Conservation (phyloP, 2,797 vertebrate genomes). For the Eutrigla gurnardus region DNA sequence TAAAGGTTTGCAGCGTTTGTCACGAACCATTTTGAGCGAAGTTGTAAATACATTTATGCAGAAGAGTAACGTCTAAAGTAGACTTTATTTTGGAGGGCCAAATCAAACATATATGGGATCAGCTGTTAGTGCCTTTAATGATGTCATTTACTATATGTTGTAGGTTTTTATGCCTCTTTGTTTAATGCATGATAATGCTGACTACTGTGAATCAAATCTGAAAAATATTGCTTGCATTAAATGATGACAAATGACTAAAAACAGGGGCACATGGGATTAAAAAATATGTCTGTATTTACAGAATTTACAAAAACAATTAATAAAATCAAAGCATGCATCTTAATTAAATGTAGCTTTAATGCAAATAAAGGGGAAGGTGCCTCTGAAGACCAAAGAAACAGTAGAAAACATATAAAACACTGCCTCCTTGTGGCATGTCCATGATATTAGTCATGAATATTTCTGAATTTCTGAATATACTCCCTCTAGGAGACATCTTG, state of each 20-base stretch:
- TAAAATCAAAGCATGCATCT: not conserved
- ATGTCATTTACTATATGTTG: no score
- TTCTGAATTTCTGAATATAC: not conserved
- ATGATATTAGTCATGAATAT: not conserved
- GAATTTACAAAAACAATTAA: conserved; percentile 8
- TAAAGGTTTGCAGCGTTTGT: not conserved
- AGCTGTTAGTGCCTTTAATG: no score
- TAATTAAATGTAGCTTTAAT: no score
- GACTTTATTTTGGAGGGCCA: no score
- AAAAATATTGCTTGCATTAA: no score
- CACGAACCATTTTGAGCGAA: not conserved
- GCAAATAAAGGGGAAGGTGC: not conserved
- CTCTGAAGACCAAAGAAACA: not conserved
- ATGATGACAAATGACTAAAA: no score
- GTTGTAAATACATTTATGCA: not conserved
- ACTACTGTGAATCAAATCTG: no score
- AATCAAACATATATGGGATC: no score
- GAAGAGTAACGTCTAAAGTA: not conserved
- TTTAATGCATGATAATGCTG: not conserved
- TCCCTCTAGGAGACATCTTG: conserved; percentile 1
- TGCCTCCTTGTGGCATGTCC: not conserved
- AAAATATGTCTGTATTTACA: conserved; percentile 58
- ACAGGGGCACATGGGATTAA: not conserved
- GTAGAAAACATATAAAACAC: not conserved
- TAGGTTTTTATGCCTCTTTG: no score